Evolutionary conservation across 2,888 invertebrate species (phyloP), one percentile per base, ranked within the genome.

Genomic region (Villa cingulata): DNA sequence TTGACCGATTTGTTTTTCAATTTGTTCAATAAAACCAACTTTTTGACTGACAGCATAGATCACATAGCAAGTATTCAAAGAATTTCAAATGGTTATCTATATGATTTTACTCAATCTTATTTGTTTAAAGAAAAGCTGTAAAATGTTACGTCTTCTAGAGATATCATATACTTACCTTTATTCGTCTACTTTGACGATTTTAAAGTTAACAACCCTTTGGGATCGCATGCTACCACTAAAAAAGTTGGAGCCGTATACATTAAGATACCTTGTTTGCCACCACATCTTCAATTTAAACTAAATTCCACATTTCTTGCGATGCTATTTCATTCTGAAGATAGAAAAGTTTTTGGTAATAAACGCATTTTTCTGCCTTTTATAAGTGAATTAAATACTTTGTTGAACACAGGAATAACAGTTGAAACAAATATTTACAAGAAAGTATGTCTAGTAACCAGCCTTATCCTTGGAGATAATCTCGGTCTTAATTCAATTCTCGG

Each of bases 281-380:
- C 27, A 10, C n/a, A 38, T 18, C 10, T 45, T 14, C 39, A 38
- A 29, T 45, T 17, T 18, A 45, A 45, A 32, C 10, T 39, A 17
- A 19, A 14, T 45, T 17, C 12, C n/a, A 44, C 36, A 4, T 36
- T 43, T 14, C 6, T 43, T 19, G 43, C 15, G 12, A 37, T 44
- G 37, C 17, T 44, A 6, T 45, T 45, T 32, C 32, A 42, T 42
- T 18, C 32, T 12, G 42, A 39, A 23, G 45, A 45, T 17, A 39
- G 39, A 48, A 48, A 48, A 43, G n/a, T n/a, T 3, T 48, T 48
- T 18, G 48, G 39, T 20, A 48, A 37, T 48, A 43, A 42, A 32
- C 19, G 39, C 14, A 39, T 39, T 19, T 39, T 39, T 39, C 2
- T 5, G 14, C 20, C 39, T 17, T 4, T 39, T 20, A 39, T 20